Percentiles rank a stretch among this genome's conserved stretches.
Conservation (phyloP, 2,797 vertebrate species). For the Pampus argenteus region DNA sequence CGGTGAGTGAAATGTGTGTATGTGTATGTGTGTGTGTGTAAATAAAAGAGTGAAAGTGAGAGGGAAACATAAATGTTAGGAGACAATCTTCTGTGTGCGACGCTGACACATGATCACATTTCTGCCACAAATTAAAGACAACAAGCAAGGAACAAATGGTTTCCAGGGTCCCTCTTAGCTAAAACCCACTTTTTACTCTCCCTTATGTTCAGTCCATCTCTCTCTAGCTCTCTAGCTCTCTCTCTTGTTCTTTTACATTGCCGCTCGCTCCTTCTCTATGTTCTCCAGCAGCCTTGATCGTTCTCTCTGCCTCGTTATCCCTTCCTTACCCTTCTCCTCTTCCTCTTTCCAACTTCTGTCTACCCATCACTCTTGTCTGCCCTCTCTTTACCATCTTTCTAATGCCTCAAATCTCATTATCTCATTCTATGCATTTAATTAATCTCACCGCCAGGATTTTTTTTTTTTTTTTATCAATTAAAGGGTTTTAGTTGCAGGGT, state of each 20-base stretch:
- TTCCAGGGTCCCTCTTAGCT: constrained; percentile 27
- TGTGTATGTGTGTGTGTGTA: background rate
- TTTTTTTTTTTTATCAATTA: constrained; percentile 28
- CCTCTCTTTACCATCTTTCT: constrained; percentile 1
- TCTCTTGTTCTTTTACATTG: background rate
- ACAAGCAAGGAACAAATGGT: constrained; percentile 29
- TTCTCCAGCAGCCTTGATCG: constrained; percentile 2
- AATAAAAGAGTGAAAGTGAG: background rate
- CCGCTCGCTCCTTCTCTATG: background rate
- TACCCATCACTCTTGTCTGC: background rate
- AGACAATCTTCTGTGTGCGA: constrained; percentile 48
- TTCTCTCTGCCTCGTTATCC: constrained; percentile 6
- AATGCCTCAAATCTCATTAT: constrained; percentile 33
- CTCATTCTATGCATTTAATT: constrained; percentile 40
- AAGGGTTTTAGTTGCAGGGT: constrained; percentile 11
- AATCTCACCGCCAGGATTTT: constrained; percentile 39
- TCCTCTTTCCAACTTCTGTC: constrained; percentile 2
- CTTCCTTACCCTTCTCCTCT: constrained; percentile 1
- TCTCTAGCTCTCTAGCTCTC: no score
- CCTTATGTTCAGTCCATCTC: constrained; percentile 9
- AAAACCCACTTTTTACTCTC: constrained; percentile 20
- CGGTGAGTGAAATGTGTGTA: constrained; percentile 20
- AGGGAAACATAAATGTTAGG: constrained; percentile 38
- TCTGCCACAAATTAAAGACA: constrained; percentile 28
- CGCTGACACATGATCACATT: constrained; percentile 44